Evolutionary conservation across 2,797 vertebrate species (phyloP).

Genomic region (Sus cebifrons): DNA sequence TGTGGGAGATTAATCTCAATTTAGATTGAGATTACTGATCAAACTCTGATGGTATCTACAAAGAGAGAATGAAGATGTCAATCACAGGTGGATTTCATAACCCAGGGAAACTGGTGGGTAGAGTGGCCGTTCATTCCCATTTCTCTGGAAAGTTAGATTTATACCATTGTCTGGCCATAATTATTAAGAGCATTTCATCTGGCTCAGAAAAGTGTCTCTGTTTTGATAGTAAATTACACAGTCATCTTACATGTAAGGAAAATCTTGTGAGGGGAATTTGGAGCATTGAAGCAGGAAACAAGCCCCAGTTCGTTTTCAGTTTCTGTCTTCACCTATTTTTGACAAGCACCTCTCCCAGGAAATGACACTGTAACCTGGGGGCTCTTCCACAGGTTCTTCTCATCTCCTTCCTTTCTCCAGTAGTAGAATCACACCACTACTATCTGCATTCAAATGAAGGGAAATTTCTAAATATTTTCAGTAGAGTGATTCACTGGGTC

Average conservation of each 20-base stretch:
- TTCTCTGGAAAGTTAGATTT: not conserved
- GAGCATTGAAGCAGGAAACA: not conserved
- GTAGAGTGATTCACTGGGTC: not conserved
- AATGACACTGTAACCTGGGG: too few relatives aligned
- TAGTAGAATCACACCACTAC: not conserved
- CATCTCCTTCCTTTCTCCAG: not conserved
- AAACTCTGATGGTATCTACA: too few relatives aligned
- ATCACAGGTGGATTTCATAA: not conserved
- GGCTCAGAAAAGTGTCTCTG: not conserved
- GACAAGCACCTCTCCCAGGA: not conserved
- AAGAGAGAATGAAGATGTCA: not conserved
- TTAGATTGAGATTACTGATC: not conserved
- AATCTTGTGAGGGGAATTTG: not conserved
- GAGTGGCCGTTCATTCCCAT: not conserved
- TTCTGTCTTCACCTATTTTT: not conserved
- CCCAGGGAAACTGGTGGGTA: not conserved
- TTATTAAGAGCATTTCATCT: not conserved
- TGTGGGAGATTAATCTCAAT: not conserved
- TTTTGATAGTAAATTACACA: not conserved
- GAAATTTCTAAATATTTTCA: slow-evolving; percentile 13
- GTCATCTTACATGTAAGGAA: not conserved
- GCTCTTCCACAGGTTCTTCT: not conserved
- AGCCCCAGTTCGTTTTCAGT: not conserved
- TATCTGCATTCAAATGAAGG: not conserved
- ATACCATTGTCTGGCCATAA: not conserved